phyloP scores from a whole-genome alignment of 2,113 vertebrate species.

The Alectura lathami region DNA sequence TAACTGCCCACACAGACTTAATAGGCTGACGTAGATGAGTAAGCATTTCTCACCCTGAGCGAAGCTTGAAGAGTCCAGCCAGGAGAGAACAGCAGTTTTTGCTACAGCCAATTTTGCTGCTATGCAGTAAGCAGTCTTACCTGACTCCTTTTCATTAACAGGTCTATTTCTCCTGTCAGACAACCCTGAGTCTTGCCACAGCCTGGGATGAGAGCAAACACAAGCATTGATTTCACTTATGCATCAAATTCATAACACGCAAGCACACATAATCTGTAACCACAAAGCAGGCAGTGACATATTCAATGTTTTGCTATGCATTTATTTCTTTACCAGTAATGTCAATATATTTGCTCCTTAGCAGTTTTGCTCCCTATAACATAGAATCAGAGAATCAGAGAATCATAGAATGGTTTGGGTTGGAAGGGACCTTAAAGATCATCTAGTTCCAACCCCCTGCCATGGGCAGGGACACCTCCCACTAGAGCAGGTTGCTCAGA shows the following conservation, averaged over 20 bases:
- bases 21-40: not conserved
- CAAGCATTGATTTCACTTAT: not conserved
- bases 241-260: not conserved
- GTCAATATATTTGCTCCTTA: not conserved
- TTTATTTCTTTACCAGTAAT: not conserved
- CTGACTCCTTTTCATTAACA: not conserved
- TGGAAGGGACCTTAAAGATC: no score
- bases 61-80: not conserved
- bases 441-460: no score
- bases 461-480: no score
- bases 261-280: fast-evolving
- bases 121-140: not conserved
- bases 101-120: not conserved
- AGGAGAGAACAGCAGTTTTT: not conserved
- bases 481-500: no score
- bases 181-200: not conserved
- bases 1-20: not conserved
- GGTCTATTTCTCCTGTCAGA: not conserved
- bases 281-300: not conserved
- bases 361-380: not conserved
- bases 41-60: not conserved
- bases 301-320: not conserved
- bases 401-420: no score
- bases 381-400: no score
- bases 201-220: not conserved